A percentile compares a stretch with the other conserved stretches of the same genome.
Evolutionary conservation across 1,140 invertebrate genomes (phyloP).

Genomic region (Heliothis virescens): DNA sequence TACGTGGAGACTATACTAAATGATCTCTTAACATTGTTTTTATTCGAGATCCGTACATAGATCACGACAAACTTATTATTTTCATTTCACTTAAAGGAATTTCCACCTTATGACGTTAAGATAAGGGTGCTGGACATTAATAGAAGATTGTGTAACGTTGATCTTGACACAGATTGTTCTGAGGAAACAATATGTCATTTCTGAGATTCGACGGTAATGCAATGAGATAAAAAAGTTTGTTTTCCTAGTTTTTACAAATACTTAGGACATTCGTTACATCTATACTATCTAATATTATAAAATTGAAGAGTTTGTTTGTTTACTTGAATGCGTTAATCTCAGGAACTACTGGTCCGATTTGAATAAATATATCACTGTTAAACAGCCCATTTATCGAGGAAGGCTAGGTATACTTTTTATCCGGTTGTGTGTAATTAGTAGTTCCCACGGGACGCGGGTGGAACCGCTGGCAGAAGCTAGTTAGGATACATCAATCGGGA

Average conservation of each 20-base stretch:
- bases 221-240: not conserved
- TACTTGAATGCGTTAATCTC: too few relatives aligned
- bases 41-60: slow-evolving; percentile 24
- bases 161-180: slow-evolving; percentile 72
- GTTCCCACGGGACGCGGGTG: too few relatives aligned
- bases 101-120: not conserved
- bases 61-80: slow-evolving; percentile 20
- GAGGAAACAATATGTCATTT: slow-evolving; percentile 66
- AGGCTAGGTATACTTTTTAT: too few relatives aligned
- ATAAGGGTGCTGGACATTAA: slow-evolving; percentile 13
- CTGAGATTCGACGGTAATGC: slow-evolving; percentile 56
- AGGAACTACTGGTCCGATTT: too few relatives aligned
- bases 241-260: not conserved
- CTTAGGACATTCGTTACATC: not conserved
- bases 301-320: too few relatives aligned
- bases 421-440: too few relatives aligned
- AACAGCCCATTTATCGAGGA: too few relatives aligned
- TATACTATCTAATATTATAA: too few relatives aligned
- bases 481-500: too few relatives aligned
- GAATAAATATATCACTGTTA: too few relatives aligned
- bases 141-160: slow-evolving; percentile 43
- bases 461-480: too few relatives aligned
- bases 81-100: slow-evolving; percentile 8
- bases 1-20: slow-evolving; percentile 66
- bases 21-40: slow-evolving; percentile 54